phyloP scores from a whole-genome alignment of 2,113 vertebrate genomes.

The Gymnorhina tibicen region DNA sequence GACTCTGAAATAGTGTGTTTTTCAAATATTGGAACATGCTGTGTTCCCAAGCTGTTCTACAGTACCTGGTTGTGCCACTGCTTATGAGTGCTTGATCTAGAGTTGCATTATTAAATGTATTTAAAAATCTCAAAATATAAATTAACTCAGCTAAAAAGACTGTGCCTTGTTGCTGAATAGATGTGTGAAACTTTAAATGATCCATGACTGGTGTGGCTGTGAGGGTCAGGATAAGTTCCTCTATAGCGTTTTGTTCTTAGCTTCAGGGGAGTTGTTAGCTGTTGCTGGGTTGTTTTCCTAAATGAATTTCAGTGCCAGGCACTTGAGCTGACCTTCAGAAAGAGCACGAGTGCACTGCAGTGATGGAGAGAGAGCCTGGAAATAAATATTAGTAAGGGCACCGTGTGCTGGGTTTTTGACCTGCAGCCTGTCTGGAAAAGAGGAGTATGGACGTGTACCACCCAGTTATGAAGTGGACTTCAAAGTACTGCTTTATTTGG shows the following conservation, averaged over 20 bases:
- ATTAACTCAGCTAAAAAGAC: background rate
- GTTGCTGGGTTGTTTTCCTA: background rate
- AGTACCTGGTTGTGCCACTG: background rate
- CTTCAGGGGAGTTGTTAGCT: background rate
- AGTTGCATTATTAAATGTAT: background rate
- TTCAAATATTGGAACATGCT: background rate
- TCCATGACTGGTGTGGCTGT: background rate
- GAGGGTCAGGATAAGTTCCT: background rate
- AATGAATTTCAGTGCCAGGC: background rate
- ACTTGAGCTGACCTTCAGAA: slow-evolving; percentile 22
- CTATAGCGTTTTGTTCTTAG: background rate
- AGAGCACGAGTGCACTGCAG: background rate
- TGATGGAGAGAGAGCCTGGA: background rate
- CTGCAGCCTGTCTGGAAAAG: background rate
- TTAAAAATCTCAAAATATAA: background rate
- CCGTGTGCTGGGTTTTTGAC: background rate
- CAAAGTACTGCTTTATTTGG: background rate
- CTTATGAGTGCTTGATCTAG: background rate
- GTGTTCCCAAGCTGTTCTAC: background rate
- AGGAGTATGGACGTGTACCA: background rate
- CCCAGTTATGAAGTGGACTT: background rate
- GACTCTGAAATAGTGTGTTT: background rate
- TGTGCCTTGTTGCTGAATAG: background rate
- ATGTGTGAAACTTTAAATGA: background rate
- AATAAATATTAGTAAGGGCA: background rate